phyloP scores from a whole-genome alignment of 2,113 vertebrate species.

The Notothenia rossii region DNA sequence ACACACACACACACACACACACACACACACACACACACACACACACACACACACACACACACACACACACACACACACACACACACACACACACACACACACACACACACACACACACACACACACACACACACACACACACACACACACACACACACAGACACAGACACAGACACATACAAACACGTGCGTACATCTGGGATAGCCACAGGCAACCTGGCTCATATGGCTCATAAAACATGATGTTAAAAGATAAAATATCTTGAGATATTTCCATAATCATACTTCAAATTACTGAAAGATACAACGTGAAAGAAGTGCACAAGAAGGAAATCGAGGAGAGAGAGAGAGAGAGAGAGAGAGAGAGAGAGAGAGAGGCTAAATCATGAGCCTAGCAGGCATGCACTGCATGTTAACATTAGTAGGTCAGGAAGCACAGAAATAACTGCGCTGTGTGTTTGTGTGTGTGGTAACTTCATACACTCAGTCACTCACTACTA shows the following conservation, averaged over 20 bases:
- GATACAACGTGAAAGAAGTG: no score
- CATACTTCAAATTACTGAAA: slow-evolving; percentile 11
- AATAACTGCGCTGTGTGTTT: slow-evolving; percentile 72
- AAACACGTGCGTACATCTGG: slow-evolving; percentile 46
- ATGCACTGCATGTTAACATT: slow-evolving; percentile 80
- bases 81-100: no score
- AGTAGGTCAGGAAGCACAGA: slow-evolving; percentile 82
- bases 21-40: no score
- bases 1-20: no score
- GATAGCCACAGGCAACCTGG: slow-evolving; percentile 39
- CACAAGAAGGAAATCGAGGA: no score
- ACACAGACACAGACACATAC: background rate
- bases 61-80: no score
- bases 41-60: no score
- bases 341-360: background rate
- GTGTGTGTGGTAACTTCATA: slow-evolving; percentile 56
- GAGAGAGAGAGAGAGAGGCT: slow-evolving; percentile 31
- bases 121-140: background rate
- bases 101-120: background rate
- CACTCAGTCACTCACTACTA: slow-evolving; percentile 29
- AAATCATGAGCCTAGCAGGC: slow-evolving; percentile 79
- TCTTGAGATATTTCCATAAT: slow-evolving; percentile 1
- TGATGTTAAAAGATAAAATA: slow-evolving; percentile 18
- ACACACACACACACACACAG: slow-evolving; percentile 28
- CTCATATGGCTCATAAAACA: slow-evolving; percentile 42